These are phyloP conservation scores for Drosophila peninsularis DNA, from an alignment of 2,888 invertebrate species.

Conservation along the genomic window DNA sequence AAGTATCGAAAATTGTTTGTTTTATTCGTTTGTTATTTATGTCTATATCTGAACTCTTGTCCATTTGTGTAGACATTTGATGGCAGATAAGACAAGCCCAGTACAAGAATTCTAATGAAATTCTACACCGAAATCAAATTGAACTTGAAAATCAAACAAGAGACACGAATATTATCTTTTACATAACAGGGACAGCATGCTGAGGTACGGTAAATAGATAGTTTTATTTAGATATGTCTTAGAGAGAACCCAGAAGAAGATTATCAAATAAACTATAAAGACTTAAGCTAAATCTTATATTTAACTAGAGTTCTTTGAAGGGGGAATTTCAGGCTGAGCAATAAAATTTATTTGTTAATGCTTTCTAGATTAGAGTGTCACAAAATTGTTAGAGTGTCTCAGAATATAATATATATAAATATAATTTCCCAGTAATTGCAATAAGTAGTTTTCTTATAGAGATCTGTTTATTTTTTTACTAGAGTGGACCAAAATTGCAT, in stretches of 20 bases:
- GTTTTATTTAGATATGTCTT: neutral
- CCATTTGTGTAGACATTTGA: slow-evolving; percentile 30
- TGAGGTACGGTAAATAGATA: neutral
- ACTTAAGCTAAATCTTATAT: neutral
- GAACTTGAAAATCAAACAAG: slow-evolving; percentile 53
- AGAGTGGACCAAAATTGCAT: neutral
- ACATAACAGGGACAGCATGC: neutral
- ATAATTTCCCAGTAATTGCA: too few species aligned
- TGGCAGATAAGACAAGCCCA: slow-evolving; percentile 46
- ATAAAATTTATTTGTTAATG: neutral
- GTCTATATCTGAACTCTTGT: slow-evolving; percentile 14
- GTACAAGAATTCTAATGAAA: slow-evolving; percentile 56
- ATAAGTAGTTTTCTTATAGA: neutral
- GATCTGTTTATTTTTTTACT: neutral
- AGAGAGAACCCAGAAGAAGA: neutral
- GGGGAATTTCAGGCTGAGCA: neutral
- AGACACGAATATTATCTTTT: slow-evolving; percentile 26
- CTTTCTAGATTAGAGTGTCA: neutral
- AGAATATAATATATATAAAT: neutral
- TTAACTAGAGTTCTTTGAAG: neutral
- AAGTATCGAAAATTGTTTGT: slow-evolving; percentile 47
- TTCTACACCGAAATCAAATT: slow-evolving; percentile 22
- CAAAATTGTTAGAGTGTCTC: neutral
- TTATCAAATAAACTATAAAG: neutral
- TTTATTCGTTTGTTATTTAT: slow-evolving; percentile 6